A percentile compares a stretch with the other conserved stretches of the same genome.
These are phyloP conservation scores for Eupithecia subfuscata DNA, from an alignment of 2,888 invertebrate species.

Conservation along the genomic window DNA sequence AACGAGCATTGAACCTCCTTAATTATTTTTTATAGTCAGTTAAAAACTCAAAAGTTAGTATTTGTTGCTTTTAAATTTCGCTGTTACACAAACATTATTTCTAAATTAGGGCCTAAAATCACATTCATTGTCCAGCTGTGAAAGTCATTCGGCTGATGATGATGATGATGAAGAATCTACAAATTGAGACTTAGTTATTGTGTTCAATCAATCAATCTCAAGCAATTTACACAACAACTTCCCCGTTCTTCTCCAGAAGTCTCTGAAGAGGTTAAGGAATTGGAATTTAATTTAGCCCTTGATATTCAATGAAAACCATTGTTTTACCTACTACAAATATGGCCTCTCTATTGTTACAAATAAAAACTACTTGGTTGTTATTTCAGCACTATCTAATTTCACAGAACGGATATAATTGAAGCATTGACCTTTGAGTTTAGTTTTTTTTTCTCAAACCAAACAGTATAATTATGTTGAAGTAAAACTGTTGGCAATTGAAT, in stretches of 20 bases:
- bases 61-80: too few relatives aligned
- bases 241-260: background rate
- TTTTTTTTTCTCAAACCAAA: background rate
- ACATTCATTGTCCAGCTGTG: too few relatives aligned
- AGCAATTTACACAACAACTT: background rate
- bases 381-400: slow-evolving; percentile 1
- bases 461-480: background rate
- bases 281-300: background rate
- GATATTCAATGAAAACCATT: background rate
- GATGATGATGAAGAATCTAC: too few relatives aligned
- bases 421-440: background rate
- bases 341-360: background rate
- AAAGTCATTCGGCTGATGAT: too few relatives aligned
- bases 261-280: background rate
- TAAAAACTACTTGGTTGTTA: background rate
- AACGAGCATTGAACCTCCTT: too few relatives aligned
- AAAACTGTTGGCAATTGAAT: background rate
- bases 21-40: too few relatives aligned
- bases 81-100: too few relatives aligned
- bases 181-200: too few relatives aligned
- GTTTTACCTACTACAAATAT: background rate
- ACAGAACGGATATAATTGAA: background rate
- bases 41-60: too few relatives aligned
- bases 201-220: background rate
- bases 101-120: too few relatives aligned